Conservation (phyloP, 1,140 invertebrate genomes). For the Zaprionus ghesquierei region DNA sequence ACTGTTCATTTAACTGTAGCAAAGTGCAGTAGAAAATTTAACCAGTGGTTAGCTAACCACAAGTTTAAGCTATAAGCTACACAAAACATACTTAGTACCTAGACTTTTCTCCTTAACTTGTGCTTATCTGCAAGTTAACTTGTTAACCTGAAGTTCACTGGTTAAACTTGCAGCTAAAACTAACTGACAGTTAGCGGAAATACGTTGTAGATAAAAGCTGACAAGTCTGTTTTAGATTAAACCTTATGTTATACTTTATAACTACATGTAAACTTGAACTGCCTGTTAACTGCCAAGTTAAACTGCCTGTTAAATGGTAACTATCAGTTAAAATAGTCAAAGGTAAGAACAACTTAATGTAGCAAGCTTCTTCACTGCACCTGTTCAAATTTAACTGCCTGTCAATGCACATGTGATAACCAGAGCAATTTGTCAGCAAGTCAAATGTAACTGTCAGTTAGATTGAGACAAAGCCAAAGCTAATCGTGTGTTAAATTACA, state of each 20-base stretch:
- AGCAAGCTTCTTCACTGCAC: too few species aligned
- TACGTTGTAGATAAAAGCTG: background rate
- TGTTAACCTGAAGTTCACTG: background rate
- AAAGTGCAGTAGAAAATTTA: background rate
- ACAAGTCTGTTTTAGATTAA: background rate
- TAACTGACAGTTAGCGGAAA: background rate
- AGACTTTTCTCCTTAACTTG: background rate
- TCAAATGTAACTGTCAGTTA: background rate
- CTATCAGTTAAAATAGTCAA: background rate
- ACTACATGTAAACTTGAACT: background rate
- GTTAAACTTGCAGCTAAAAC: background rate
- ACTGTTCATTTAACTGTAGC: too few species aligned
- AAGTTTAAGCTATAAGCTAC: too few species aligned
- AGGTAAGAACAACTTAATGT: too few species aligned
- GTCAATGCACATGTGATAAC: background rate
- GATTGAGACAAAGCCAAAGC: background rate
- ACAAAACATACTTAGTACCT: too few species aligned
- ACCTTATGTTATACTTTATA: background rate
- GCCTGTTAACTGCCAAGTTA: background rate
- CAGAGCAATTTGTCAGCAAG: background rate
- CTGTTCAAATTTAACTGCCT: background rate
- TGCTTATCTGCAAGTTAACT: background rate
- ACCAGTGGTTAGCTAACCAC: background rate
- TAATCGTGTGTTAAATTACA: background rate
- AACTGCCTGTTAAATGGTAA: background rate